Conservation (phyloP, 2,113 vertebrate species). For the Nannobrachium achirus region DNA sequence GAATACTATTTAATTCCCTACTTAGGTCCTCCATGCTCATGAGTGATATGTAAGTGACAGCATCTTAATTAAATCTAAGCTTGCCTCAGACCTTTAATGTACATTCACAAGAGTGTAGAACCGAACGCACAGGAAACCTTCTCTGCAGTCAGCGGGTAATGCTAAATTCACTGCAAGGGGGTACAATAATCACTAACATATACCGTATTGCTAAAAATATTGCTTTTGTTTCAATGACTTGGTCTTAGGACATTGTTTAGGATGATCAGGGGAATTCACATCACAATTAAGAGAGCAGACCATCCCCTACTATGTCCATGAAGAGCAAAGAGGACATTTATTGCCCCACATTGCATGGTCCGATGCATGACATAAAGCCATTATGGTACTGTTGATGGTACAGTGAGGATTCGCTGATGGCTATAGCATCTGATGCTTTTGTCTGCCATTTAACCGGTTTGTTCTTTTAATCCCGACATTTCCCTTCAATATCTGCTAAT, state of each 20-base stretch:
- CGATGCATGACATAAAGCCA: not conserved
- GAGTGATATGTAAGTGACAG: not conserved
- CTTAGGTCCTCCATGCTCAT: not conserved
- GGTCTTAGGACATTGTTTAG: not conserved
- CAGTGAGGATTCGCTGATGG: not conserved
- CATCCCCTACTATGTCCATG: not conserved
- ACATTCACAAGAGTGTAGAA: not conserved
- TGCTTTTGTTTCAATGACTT: conserved; percentile 1
- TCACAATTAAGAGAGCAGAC: not conserved
- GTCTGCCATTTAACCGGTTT: not conserved
- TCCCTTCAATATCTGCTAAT: not conserved
- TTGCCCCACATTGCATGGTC: not conserved
- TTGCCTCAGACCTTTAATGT: not conserved
- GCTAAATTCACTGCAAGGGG: not conserved
- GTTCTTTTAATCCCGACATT: not conserved
- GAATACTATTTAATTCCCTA: not conserved
- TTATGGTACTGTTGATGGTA: not conserved
- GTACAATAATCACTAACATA: conserved; percentile 1
- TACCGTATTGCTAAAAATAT: too few species aligned
- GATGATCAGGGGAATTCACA: not conserved
- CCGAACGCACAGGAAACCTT: not conserved
- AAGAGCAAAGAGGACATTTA: not conserved
- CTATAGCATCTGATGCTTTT: not conserved
- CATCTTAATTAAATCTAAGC: conserved; percentile 29
- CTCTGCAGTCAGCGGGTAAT: conserved; percentile 6